A percentile compares a stretch with the other conserved stretches of the same genome.
Conservation (phyloP, 2,888 invertebrate species). For the Apoda limacodes region DNA sequence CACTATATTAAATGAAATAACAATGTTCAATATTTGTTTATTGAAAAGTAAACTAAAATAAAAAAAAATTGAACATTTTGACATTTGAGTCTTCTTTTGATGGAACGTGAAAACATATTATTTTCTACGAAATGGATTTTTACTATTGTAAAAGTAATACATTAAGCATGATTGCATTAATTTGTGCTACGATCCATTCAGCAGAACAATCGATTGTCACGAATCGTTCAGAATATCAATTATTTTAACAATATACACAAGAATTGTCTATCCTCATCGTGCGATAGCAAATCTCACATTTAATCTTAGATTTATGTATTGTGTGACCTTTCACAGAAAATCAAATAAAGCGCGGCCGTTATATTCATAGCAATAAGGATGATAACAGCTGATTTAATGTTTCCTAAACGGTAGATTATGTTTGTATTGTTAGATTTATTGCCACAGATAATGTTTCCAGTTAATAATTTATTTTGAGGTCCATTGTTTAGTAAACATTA, state of each 20-base stretch:
- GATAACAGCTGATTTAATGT: not conserved
- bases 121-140: no score
- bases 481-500: constrained; percentile 9
- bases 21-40: no score
- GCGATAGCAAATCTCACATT: constrained; percentile 10
- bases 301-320: constrained; percentile 9
- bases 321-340: constrained; percentile 2
- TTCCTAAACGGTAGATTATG: not conserved
- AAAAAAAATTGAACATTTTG: no score
- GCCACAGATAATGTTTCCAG: not conserved
- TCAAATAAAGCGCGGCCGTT: not conserved
- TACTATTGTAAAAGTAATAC: constrained; percentile 17
- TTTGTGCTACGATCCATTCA: constrained; percentile 22
- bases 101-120: no score
- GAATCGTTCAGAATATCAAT: constrained; percentile 10
- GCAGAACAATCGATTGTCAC: constrained; percentile 21
- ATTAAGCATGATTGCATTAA: constrained; percentile 18
- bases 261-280: constrained; percentile 6
- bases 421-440: constrained; percentile 5
- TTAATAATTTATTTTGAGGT: not conserved
- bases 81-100: no score
- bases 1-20: no score
- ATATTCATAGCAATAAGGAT: no score
- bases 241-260: constrained; percentile 7
- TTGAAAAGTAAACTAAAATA: no score